Percentiles rank a stretch among this genome's conserved stretches.
Conservation (phyloP, 2,797 vertebrate genomes). For the Myotis vivesi region DNA sequence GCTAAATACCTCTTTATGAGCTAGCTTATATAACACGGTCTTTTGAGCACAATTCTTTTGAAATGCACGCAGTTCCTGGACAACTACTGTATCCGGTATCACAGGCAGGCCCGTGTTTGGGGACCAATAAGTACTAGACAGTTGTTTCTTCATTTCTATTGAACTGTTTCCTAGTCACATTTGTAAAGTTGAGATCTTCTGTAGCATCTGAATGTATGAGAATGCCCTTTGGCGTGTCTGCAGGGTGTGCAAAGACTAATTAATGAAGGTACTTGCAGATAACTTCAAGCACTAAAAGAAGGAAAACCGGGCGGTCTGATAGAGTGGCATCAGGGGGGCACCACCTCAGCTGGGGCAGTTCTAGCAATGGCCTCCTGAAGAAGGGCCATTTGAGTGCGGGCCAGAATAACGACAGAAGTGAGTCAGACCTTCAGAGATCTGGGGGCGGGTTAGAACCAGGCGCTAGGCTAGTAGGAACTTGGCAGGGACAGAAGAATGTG, state of each 20-base stretch:
- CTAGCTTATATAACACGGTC: not conserved
- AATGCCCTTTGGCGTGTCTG: not conserved
- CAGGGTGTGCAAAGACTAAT: not conserved
- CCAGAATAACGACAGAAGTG: not conserved
- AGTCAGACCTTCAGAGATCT: not conserved
- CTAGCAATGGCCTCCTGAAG: not conserved
- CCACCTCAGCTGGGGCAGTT: not conserved
- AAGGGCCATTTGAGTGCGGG: not conserved
- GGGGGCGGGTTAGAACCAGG: not conserved
- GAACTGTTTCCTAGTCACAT: not conserved
- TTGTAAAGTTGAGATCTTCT: not conserved
- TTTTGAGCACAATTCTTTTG: not conserved
- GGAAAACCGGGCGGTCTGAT: not conserved
- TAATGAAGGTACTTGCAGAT: not conserved
- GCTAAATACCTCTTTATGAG: not conserved
- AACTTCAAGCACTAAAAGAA: not conserved
- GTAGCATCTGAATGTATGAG: not conserved
- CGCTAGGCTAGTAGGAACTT: not conserved
- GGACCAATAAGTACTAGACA: not conserved
- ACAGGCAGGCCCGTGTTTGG: not conserved
- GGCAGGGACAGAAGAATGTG: not conserved
- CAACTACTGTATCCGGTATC: accelerated
- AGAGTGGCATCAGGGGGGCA: not conserved
- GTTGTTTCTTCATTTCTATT: not conserved
- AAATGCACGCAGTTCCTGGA: not conserved